Conservation (phyloP, 2,888 invertebrate species). For the Xanthia icteritia region DNA sequence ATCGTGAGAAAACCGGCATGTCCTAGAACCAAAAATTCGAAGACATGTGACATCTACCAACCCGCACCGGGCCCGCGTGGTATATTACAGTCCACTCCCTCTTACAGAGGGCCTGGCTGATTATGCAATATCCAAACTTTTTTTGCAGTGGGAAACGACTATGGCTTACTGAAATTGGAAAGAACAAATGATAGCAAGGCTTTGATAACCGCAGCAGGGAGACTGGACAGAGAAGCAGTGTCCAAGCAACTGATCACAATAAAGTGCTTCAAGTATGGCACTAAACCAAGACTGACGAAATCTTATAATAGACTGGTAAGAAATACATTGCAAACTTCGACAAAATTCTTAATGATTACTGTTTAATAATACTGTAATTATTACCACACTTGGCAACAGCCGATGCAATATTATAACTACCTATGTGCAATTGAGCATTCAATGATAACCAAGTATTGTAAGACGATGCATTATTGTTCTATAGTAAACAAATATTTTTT, state of each 20-base stretch:
- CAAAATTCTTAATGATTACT: background rate
- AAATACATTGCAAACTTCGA: background rate
- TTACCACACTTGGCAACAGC: background rate
- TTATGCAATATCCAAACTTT: too few relatives aligned
- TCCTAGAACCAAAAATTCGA: too few relatives aligned
- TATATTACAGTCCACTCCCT: too few relatives aligned
- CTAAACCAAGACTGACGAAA: slow-evolving; percentile 83
- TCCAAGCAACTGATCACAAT: slow-evolving; percentile 91
- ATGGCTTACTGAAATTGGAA: slow-evolving; percentile 91
- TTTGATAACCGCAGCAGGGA: slow-evolving; percentile 90
- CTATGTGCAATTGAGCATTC: background rate
- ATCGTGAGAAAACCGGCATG: too few relatives aligned
- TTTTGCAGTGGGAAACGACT: slow-evolving; percentile 92
- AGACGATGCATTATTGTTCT: background rate
- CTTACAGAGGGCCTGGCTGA: too few relatives aligned
- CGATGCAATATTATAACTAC: background rate
- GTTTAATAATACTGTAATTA: too few relatives aligned
- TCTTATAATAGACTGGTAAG: slow-evolving; percentile 91
- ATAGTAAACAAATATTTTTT: too few relatives aligned
- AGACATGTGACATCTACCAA: too few relatives aligned
- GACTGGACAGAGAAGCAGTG: slow-evolving; percentile 92
- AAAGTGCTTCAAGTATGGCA: slow-evolving; percentile 92
- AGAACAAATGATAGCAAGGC: slow-evolving; percentile 92
- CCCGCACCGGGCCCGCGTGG: too few relatives aligned
- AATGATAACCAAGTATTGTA: background rate